These are phyloP conservation scores for Montipora cactus DNA, from an alignment of 64 coral and sea anemone genomes.

Conservation along the genomic window DNA sequence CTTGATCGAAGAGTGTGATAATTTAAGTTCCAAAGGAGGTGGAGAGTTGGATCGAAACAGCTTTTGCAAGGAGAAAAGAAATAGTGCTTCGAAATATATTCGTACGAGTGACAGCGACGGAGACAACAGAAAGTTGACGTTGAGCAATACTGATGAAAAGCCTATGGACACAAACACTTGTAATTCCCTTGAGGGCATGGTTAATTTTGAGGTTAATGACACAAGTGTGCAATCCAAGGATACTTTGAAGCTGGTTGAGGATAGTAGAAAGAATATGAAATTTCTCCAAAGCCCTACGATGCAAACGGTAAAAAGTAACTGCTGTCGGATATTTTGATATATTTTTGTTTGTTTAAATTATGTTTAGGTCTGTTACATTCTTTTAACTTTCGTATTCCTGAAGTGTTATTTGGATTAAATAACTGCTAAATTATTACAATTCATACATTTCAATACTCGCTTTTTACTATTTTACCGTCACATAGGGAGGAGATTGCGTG, in stretches of 20 bases:
- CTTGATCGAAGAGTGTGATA: conserved; percentile 23
- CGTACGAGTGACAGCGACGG: conserved; percentile 26
- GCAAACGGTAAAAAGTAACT: conserved; percentile 84
- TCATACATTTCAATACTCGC: not conserved
- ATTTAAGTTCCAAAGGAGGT: not conserved
- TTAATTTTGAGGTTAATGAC: conserved; percentile 79
- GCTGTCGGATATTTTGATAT: conserved; percentile 95
- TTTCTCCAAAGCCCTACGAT: conserved; percentile 67
- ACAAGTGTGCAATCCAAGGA: conserved; percentile 83
- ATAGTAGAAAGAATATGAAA: conserved; percentile 1
- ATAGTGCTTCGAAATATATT: conserved; percentile 85
- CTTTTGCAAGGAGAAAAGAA: conserved; percentile 31
- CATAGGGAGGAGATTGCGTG: not conserved
- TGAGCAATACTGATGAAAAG: conserved; percentile 24
- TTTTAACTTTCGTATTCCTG: not conserved
- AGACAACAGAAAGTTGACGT: conserved; percentile 44
- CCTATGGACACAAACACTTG: conserved; percentile 25
- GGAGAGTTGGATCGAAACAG: conserved; percentile 4
- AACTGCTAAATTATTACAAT: not conserved
- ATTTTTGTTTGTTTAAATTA: not conserved
- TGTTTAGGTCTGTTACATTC: not conserved
- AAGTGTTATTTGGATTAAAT: not conserved
- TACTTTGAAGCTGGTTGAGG: conserved; percentile 46
- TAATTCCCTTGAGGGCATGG: conserved; percentile 48
- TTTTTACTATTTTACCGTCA: too few species aligned